phyloP scores from a whole-genome alignment of 2,113 vertebrate genomes.

The Equus quagga region DNA sequence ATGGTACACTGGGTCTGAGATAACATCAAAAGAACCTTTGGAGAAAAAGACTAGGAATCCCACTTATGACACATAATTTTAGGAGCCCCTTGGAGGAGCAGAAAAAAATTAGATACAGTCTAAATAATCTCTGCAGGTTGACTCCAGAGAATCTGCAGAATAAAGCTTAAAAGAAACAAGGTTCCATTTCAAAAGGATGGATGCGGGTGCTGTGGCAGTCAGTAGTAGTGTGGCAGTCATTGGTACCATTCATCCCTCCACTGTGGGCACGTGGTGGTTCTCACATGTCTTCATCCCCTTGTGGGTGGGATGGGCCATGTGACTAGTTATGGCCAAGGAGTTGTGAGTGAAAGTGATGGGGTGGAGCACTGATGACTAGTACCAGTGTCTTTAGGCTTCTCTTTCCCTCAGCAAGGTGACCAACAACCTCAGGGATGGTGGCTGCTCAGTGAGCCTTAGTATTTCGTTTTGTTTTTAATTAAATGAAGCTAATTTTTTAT shows the following conservation, averaged over 20 bases:
- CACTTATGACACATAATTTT: background rate
- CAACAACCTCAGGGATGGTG: background rate
- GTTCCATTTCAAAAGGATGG: background rate
- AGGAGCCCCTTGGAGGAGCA: background rate
- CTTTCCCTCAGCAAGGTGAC: background rate
- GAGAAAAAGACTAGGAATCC: background rate
- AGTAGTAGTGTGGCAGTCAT: background rate
- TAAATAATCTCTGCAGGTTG: background rate
- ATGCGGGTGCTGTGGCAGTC: background rate
- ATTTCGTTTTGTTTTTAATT: background rate
- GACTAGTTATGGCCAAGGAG: background rate
- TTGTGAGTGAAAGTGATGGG: background rate
- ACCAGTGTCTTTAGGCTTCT: background rate
- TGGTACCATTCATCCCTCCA: background rate
- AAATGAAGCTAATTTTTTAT: background rate
- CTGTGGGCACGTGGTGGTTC: background rate
- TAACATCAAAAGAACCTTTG: background rate
- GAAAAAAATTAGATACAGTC: background rate
- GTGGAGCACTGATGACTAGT: background rate
- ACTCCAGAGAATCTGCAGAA: background rate
- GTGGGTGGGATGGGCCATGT: background rate
- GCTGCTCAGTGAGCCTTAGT: background rate
- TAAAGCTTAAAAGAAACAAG: background rate
- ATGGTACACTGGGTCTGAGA: background rate
- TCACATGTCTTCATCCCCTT: background rate